phyloP scores from a whole-genome alignment of 2,888 invertebrate genomes.

The Caenorhabditis sinica region DNA sequence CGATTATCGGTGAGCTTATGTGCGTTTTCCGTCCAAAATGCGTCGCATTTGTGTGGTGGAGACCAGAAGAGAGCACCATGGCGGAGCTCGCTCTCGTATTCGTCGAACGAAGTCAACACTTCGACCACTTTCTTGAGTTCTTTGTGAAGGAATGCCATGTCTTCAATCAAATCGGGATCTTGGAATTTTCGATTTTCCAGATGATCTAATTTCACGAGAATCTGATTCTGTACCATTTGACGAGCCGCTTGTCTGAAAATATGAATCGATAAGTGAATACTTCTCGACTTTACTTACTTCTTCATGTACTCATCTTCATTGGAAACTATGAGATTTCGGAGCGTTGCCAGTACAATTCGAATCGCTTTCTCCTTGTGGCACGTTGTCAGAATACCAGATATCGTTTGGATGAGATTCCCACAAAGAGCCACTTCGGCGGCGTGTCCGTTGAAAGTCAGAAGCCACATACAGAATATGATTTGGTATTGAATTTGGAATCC shows the following conservation, averaged over 20 bases:
- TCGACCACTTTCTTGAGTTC: constrained; percentile 92
- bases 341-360: constrained; percentile 96
- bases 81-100: constrained; percentile 87
- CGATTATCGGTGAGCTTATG: constrained; percentile 95
- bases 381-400: constrained; percentile 96
- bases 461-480: constrained; percentile 86
- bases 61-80: constrained; percentile 94
- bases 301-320: constrained; percentile 88
- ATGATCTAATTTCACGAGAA: constrained; percentile 91
- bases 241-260: constrained; percentile 93
- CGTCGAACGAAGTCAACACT: constrained; percentile 97
- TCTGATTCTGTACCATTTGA: constrained; percentile 98
- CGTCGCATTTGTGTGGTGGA: constrained; percentile 97
- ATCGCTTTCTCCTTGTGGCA: constrained; percentile 91
- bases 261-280: too few relatives aligned
- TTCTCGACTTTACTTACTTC: too few relatives aligned
- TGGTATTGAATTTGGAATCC: constrained; percentile 66
- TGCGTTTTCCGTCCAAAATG: constrained; percentile 99
- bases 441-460: constrained; percentile 94
- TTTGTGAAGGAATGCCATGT: constrained; percentile 94
- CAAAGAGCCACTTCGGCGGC: constrained; percentile 92
- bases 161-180: constrained; percentile 90
- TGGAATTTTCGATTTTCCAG: constrained; percentile 95
- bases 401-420: constrained; percentile 90
- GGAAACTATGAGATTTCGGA: constrained; percentile 96